Evolutionary conservation across 2,888 invertebrate species (phyloP), one percentile per base, ranked within the genome.

Genomic region (Callyntrura sp.): DNA sequence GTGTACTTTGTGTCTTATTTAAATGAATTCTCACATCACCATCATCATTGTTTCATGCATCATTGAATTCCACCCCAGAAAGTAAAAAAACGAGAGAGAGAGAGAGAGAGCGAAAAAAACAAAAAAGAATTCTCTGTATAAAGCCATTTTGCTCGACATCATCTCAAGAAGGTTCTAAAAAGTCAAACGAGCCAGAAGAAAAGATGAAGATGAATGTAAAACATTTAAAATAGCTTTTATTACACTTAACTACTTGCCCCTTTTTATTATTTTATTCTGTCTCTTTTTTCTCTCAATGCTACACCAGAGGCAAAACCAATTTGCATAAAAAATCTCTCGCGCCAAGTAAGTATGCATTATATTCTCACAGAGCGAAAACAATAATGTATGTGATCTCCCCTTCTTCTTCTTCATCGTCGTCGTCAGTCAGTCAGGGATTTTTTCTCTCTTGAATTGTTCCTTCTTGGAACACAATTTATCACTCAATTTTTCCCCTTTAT

Each of bases 401-500:
- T n/a, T 55, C 55, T 57, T 45, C n/a, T 9, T 35, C 35, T 4
- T 35, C 35, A 35, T 35, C 35, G 6, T 35, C 35, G 35, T 35
- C 35, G 35, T 35, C 35, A 6, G 57, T 78, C 60, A 17, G 14
- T 48, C 73, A 23, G 55, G 12, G 51, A 43, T 55, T 70, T 68
- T 86, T 51, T 85, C 78, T 23, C n/a, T 79, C 79, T 79, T 57
- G 57, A 79, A 57, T 35, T 79, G 17, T 35, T 76, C 60, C 25
- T 76, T 76, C 62, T 62, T 85, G 51, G 85, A 85, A 85, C 51
- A 43, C 78, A 85, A 85, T 85, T 85, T 85, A 85, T 85, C 85
- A 85, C 78, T 85, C 78, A 78, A 85, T 65, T 85, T 85, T 85
- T 85, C 73, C 85, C 85, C 85, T 70, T 70, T 79, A 79, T 79